Conservation (phyloP, 2,113 vertebrate genomes). For the Hemiscyllium ocellatum region DNA sequence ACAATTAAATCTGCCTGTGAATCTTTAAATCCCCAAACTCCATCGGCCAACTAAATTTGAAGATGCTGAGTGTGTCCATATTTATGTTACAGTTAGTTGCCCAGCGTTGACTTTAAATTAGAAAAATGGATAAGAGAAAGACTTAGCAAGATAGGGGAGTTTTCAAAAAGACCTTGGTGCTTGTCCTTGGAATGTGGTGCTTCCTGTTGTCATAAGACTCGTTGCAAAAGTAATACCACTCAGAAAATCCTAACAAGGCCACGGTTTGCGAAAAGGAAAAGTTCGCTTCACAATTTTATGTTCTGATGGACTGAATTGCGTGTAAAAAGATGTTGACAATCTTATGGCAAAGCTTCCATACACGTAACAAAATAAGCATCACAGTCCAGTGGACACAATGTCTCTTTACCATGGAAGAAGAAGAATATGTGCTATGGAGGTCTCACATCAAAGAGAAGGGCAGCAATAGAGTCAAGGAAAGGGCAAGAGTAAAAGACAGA, state of each 20-base stretch:
- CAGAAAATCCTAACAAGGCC: not conserved
- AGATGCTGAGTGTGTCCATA: not conserved
- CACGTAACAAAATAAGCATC: not conserved
- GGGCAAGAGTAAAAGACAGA: too few relatives aligned
- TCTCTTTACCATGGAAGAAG: too few relatives aligned
- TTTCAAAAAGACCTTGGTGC: conserved; percentile 14
- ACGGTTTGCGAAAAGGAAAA: not conserved
- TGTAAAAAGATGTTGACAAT: not conserved
- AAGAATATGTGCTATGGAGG: too few relatives aligned
- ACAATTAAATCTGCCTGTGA: not conserved
- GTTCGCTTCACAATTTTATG: not conserved
- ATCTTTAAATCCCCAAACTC: conserved; percentile 27
- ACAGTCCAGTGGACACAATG: not conserved
- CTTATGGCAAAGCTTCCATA: not conserved
- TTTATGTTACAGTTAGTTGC: conserved; percentile 25
- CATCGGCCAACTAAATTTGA: not conserved
- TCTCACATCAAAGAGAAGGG: too few relatives aligned
- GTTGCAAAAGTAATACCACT: not conserved
- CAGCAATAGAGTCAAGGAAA: too few relatives aligned
- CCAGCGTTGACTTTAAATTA: conserved; percentile 35
- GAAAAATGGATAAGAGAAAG: conserved; percentile 24
- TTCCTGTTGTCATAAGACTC: not conserved
- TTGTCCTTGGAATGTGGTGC: not conserved
- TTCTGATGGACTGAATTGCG: not conserved
- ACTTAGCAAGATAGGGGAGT: conserved; percentile 14